These are phyloP conservation scores for Fratercula arctica DNA, from an alignment of 2,797 vertebrate genomes.

Conservation along the genomic window DNA sequence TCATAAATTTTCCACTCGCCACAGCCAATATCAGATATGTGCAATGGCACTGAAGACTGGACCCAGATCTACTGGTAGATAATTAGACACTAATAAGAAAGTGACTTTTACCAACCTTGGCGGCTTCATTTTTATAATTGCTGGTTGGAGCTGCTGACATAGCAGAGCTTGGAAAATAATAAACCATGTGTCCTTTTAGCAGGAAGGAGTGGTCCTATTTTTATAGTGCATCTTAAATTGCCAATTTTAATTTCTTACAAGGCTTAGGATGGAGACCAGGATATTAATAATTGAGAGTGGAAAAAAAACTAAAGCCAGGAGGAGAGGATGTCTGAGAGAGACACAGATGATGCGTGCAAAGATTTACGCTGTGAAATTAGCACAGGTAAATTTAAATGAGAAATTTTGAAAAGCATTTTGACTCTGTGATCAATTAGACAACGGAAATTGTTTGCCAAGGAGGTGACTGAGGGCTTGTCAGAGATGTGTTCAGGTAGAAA, in stretches of 20 bases:
- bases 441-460: not conserved
- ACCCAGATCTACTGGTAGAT: not conserved
- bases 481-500: not conserved
- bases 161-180: conserved; percentile 34
- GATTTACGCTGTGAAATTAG: not conserved
- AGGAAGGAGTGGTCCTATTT: not conserved
- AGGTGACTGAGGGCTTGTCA: not conserved
- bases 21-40: not conserved
- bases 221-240: not conserved
- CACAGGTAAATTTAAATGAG: not conserved
- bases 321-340: not conserved
- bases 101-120: conserved; percentile 35
- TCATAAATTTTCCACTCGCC: not conserved
- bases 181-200: conserved; percentile 12
- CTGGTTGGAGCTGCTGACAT: not conserved
- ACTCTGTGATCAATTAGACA: not conserved
- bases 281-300: not conserved
- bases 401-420: not conserved
- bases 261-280: not conserved
- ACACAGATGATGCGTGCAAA: not conserved
- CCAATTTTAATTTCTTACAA: not conserved
- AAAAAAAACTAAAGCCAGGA: not conserved
- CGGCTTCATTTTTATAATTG: not conserved
- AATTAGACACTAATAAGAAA: conserved; percentile 17
- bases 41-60: not conserved